Evolutionary conservation across 1,140 invertebrate genomes (phyloP), one percentile per base, ranked within the genome.

Genomic region (Ceratina calcarata): DNA sequence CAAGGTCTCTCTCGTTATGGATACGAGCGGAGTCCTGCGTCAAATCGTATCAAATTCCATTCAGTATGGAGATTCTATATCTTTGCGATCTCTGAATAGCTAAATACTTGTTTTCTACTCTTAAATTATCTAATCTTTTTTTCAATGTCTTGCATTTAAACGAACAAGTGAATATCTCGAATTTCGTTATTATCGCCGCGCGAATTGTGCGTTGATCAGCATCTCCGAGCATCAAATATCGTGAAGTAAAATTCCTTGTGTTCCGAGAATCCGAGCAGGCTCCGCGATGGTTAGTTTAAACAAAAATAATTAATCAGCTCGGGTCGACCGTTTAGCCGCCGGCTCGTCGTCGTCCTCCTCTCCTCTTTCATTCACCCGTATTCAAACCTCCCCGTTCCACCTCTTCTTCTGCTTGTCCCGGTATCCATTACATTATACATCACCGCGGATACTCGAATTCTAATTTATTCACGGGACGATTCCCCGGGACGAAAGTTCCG

Each of bases 371-470:
- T 45, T 79, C 84, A 67, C 75, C 32, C 57, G 80, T 68, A 32
- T 45, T 76, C 80, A 66, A 62, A 55, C 65, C 15, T 2, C 45
- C 51, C 32, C 22, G 24, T 27, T 66, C 58, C 51, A 45, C 32
- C 60, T 81, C 53, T 81, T 55, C 32, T 55, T 13, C 51, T 18
- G 22, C 51, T 37, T 60, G 27, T 85, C 79, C 79, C 82, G 88
- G 89, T 92, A 91, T 92, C 91, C 89, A 90, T 91, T 93, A 92
- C 91, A 92, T 92, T 92, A 92, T 91, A 91, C 89, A 91, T 91
- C 89, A 90, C 87, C 77, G 88, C 85, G 87, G 84, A 92, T 91
- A 91, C 87, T 90, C 89, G 88, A 91, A 91, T 91, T 91, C 87
- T 92, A 91, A 92, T 93, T 92, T 92, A 93, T 92, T 91, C 89